Base-by-base conservation (phyloP, 2,888 invertebrate genomes). In the Aphodius granarius region DNA sequence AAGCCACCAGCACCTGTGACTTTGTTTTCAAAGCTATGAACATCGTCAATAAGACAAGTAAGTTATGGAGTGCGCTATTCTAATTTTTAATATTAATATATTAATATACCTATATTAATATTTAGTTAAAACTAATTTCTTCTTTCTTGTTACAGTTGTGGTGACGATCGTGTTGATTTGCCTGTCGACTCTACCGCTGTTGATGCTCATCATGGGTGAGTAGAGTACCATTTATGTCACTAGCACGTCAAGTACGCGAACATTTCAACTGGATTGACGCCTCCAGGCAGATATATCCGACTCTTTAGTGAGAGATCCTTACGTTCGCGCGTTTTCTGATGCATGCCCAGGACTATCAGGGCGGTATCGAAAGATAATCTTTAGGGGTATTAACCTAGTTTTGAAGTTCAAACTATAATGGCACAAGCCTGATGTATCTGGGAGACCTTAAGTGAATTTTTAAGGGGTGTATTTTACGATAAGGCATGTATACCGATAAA, bases 181-280 rank as follows among this genome's bases (percentile, higher is more conserved):
- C 82, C 87, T 94, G 73, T 91, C 92, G 0, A 89, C 92, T n/a
- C 86, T 94, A 80, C 94, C 94, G 18, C 89, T 94, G 74, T 88
- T 93, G 79, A 94, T 94, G 94, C 89, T 94, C 79, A 93, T 94
- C 74, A 91, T 94, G 89, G 94, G 94, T 94, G 85, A 92, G 93
- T 89, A 66, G 68, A 74, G 43, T 3, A 13, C 43, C 43, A 43
- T 43, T 43, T 43, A 43, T 43, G 43, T 43, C 43, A 76, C 20
- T 22, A 62, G 15, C 66, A 66, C n/a, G n/a, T 13, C 17, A 5
- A 21, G 17, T 15, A 18, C 66, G 19, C 19, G n/a, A 19, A 21
- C 6, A 17, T 66, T 18, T 16, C n/a, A 13, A 19, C 20, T 43
- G 4, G 43, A 43, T 43, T 43, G 43, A 43, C 43, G 43, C 13